Base-by-base conservation (phyloP, 2,797 vertebrate genomes). In the Nyctibius grandis region DNA sequence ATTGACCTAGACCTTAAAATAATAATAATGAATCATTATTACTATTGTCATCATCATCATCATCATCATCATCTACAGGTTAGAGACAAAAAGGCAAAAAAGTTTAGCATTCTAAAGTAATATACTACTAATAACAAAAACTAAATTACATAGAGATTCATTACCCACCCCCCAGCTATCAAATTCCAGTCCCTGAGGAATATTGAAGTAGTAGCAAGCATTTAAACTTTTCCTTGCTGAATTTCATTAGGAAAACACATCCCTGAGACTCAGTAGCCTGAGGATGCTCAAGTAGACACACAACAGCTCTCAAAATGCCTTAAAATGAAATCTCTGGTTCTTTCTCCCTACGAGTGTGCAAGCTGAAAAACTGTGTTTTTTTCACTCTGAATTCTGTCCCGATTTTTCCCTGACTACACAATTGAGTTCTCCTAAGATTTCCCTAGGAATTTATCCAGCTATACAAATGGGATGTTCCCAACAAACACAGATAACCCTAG, bases 51-150 rank as follows among this genome's bases (percentile, higher is more conserved):
- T n/a, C n/a, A n/a, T 64, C 82, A 48, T 56, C 53, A 83, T 31
- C 8, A 21, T 47, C 38, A 19, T 54, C 18, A 56, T 53, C 6
- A 59, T 36, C 23, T 69, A 53, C 12, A 70, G 18, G 25, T 82
- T 80, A 59, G 15, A 59, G 33, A 69, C 11, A 34, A 68, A 64
- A 79, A 56, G 3, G 9, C 7, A 87, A 95, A 95, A 81, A 83
- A 50, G 19, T 74, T 97, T 89, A 95, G 21, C 29, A 91, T 92
- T 94, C 54, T 64, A 84, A 95, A 95, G 78, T 95, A 96, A 94
- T 93, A 92, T 88, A 75, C 38, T 92, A 86, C 81, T 96, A 96
- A 93, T 95, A 97, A 95, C 70, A 97, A 97, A 97, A 96, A 89
- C 86, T 96, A 77, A 96, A 96, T 97, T 95, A 96, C 82, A 89